phyloP scores from a whole-genome alignment of 2,888 invertebrate species.

The Clivina fossor region DNA sequence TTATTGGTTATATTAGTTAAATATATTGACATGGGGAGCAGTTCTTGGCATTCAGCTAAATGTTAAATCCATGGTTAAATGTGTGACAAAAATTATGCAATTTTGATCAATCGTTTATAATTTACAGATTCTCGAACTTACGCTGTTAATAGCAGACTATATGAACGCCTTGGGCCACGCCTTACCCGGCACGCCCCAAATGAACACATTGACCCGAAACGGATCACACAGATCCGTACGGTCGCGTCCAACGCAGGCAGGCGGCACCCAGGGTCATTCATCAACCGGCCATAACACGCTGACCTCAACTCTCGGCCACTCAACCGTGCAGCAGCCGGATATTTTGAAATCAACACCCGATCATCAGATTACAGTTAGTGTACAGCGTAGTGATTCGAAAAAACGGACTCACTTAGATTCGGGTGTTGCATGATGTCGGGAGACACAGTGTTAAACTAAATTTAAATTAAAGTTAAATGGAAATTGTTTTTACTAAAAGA shows the following conservation, averaged over 20 bases:
- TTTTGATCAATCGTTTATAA: too few relatives aligned
- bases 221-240: slow-evolving; percentile 67
- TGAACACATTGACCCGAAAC: slow-evolving; percentile 75
- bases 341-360: slow-evolving; percentile 85
- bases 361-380: slow-evolving; percentile 54
- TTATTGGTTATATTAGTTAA: too few relatives aligned
- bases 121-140: slow-evolving; percentile 81
- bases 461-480: too few relatives aligned
- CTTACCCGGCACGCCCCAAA: slow-evolving; percentile 74
- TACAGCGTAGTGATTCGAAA: slow-evolving; percentile 57
- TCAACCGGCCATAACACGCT: slow-evolving; percentile 48
- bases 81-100: too few relatives aligned
- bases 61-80: too few relatives aligned
- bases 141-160: slow-evolving; percentile 88
- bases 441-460: slow-evolving; percentile 29
- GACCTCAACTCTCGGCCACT: slow-evolving; percentile 42
- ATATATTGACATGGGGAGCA: too few relatives aligned
- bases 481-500: too few relatives aligned
- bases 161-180: slow-evolving; percentile 84
- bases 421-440: slow-evolving; percentile 53
- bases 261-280: slow-evolving; percentile 48
- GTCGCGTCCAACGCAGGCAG: slow-evolving; percentile 48
- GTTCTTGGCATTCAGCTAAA: too few relatives aligned
- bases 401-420: slow-evolving; percentile 55
- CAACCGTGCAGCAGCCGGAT: slow-evolving; percentile 70